Percentiles rank a stretch among this genome's conserved stretches.
Evolutionary conservation across 1,140 invertebrate genomes (phyloP).

Genomic region (Camponotus floridanus): DNA sequence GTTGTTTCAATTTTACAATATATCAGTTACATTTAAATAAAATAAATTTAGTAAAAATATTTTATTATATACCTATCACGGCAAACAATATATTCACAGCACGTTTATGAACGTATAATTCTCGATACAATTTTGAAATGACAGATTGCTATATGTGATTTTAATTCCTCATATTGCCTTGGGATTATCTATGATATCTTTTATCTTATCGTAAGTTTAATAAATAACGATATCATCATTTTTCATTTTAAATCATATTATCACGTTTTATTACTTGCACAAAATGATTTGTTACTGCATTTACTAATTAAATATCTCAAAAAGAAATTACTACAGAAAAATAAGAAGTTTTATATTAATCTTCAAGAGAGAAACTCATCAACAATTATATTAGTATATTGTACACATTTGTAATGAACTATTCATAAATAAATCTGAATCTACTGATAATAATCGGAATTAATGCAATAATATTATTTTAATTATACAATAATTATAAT

Average conservation of each 20-base stretch:
- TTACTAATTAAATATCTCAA: constrained; percentile 10
- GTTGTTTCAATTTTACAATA: constrained; percentile 19
- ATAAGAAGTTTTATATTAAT: constrained; percentile 15
- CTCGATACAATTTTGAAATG: background rate
- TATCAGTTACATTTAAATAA: constrained; percentile 4
- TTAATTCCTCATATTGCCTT: background rate
- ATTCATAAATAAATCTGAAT: constrained; percentile 8
- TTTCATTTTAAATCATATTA: constrained; percentile 24
- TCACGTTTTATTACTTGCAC: background rate
- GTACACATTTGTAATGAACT: background rate
- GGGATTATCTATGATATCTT: constrained; percentile 12
- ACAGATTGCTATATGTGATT: background rate
- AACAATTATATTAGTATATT: background rate
- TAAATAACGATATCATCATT: constrained; percentile 7
- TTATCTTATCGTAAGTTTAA: constrained; percentile 29
- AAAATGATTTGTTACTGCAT: background rate
- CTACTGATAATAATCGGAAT: constrained; percentile 4
- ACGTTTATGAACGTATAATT: background rate
- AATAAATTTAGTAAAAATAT: background rate
- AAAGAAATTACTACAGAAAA: background rate
- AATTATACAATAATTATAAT: background rate
- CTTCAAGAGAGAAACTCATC: background rate
- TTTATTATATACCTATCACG: background rate
- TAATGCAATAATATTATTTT: background rate
- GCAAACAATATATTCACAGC: constrained; percentile 6